Base-by-base conservation (phyloP, 2,888 invertebrate genomes). In the Sialis lutaria region DNA sequence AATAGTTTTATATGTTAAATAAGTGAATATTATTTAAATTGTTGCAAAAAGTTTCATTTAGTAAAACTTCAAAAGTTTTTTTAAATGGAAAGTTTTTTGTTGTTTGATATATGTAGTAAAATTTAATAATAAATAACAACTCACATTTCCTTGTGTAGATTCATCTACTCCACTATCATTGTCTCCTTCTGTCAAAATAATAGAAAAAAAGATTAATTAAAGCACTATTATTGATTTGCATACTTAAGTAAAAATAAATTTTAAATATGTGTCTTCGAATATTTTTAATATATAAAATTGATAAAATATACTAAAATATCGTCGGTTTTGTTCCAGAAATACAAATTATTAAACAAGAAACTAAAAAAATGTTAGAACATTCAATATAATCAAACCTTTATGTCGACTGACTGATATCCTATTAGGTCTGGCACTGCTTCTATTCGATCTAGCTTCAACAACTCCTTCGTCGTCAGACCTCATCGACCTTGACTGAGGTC, bases 141-240 rank as follows among this genome's bases (percentile, higher is more conserved):
- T 75, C 68, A 86, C 82, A 69, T 82, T 79, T 65, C 82, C 81
- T 65, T 83, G 84, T 47, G 82, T 82, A 49, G 82, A 79, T 63
- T 85, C 85, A 62, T 85, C 84, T 33, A 83, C 83, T 41, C 83
- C 85, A 60, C 83, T 85, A 57, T 86, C 86, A 57, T 85, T 85
- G 62, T 84, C 85, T 35, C 82, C 82, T 69, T 85, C 87, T 87
- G 75, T 53, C 69, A 73, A 65, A 67, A 58, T 44, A 22, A 37
- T 8, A 12, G n/a, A 37, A 45, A 45, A 12, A 10, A 37, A 40
- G 4, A 10, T 37, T 5, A 37, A 37, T 7, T 6, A 1, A 37
- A 37, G 37, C 8, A 7, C 37, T 37, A 10, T 37, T 12, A 37
- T 37, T n/a, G 4, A 1, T 37, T 37, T 37, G 6, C 2, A 7